Evolutionary conservation across 2,888 invertebrate species (phyloP).

Genomic region (Ceraclea dissimilis): DNA sequence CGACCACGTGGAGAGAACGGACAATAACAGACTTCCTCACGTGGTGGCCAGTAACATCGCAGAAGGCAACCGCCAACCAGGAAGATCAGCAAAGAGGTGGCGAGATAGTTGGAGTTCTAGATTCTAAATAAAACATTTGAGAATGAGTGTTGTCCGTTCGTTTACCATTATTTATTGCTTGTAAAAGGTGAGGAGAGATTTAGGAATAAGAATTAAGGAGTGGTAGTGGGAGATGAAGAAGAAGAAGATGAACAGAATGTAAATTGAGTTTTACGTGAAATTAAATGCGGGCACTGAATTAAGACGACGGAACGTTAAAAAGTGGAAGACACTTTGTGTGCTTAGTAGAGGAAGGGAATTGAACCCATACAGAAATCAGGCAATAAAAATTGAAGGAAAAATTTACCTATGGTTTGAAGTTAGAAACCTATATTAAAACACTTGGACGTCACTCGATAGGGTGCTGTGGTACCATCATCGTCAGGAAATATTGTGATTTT

Average conservation of each 20-base stretch:
- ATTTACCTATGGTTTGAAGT: too few relatives aligned
- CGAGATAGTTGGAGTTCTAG: too few relatives aligned
- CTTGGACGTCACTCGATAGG: too few relatives aligned
- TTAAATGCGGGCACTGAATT: constrained; percentile 25
- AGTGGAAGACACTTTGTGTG: constrained; percentile 24
- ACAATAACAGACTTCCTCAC: too few relatives aligned
- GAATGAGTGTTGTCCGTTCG: neutral
- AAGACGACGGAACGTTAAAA: constrained; percentile 17
- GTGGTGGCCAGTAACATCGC: too few relatives aligned
- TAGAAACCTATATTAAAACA: too few relatives aligned
- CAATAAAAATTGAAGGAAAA: too few relatives aligned
- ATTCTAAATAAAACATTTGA: neutral
- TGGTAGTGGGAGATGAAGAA: neutral
- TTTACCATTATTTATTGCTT: constrained; percentile 4
- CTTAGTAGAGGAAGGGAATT: constrained; percentile 14
- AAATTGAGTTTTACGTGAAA: constrained; percentile 27
- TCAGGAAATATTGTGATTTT: too few relatives aligned
- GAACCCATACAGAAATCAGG: neutral
- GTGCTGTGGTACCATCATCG: too few relatives aligned
- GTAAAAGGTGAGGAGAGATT: constrained; percentile 6
- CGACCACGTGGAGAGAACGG: too few relatives aligned
- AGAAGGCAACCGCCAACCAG: too few relatives aligned
- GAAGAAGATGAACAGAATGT: constrained; percentile 24
- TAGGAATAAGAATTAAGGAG: neutral
- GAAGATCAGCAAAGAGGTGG: too few relatives aligned